Conservation (phyloP, 1,140 invertebrate species). For the Lanistes nyassanus region DNA sequence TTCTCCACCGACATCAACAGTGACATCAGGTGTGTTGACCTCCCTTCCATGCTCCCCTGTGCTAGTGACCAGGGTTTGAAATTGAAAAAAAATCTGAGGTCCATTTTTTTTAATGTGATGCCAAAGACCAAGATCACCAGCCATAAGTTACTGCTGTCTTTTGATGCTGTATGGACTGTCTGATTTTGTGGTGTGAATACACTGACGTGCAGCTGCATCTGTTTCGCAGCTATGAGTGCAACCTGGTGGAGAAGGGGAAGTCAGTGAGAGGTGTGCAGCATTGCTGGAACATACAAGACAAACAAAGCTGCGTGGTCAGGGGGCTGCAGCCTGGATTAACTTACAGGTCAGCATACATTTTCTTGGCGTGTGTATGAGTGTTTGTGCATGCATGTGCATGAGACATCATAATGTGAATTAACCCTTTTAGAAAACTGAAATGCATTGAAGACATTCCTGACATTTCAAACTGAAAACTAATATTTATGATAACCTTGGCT, state of each 20-base stretch:
- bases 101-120: no score
- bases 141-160: no score
- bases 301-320: conserved; percentile 52
- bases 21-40: conserved; percentile 58
- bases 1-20: conserved; percentile 61
- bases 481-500: no score
- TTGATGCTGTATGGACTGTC: not conserved
- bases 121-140: no score
- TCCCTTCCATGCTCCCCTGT: not conserved
- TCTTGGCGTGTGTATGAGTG: not conserved
- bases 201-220: not conserved
- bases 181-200: not conserved
- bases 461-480: no score
- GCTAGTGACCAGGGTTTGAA: conserved; percentile 7
- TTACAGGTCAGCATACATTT: conserved; percentile 52
- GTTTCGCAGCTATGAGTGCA: conserved; percentile 63
- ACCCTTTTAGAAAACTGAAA: no score
- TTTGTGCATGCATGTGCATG: no score
- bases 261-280: conserved; percentile 61
- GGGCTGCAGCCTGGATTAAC: conserved; percentile 58
- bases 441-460: no score
- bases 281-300: conserved; percentile 61
- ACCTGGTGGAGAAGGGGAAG: conserved; percentile 59
- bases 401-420: no score
- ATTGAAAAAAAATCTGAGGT: not conserved